These are phyloP conservation scores for Ichneumoninae sp. DNA, from an alignment of 2,888 invertebrate genomes.

Conservation along the genomic window DNA sequence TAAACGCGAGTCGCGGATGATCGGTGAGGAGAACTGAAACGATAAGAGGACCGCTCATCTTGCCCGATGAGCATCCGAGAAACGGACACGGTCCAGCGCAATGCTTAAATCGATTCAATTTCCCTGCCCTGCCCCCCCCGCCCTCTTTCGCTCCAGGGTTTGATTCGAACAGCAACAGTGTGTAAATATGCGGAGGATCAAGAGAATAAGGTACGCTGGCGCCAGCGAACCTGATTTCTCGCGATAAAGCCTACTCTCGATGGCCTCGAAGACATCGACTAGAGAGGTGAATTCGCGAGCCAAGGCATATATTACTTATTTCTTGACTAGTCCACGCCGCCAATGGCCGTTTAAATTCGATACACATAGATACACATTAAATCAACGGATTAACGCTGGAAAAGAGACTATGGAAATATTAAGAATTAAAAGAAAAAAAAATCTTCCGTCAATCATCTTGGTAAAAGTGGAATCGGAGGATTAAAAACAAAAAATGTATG, in stretches of 20 bases:
- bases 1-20: conserved; percentile 7
- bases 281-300: conserved; percentile 11
- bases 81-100: conserved; percentile 13
- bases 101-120: conserved; percentile 29
- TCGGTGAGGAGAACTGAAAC: conserved; percentile 3
- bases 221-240: conserved; percentile 14
- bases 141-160: background rate
- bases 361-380: background rate
- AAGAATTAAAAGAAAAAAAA: background rate
- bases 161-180: conserved; percentile 26
- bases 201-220: conserved; percentile 7
- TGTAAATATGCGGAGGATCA: conserved; percentile 19
- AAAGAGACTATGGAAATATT: conserved; percentile 1
- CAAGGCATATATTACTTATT: background rate
- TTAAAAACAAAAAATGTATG: background rate
- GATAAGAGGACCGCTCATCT: conserved; percentile 14
- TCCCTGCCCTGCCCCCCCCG: background rate
- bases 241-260: conserved; percentile 21
- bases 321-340: background rate
- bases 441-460: too few relatives aligned
- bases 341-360: background rate
- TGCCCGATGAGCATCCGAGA: conserved; percentile 2
- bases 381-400: background rate
- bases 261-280: conserved; percentile 22
- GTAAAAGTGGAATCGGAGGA: too few relatives aligned